These are phyloP conservation scores for Neopelma chrysocephalum DNA, from an alignment of 2,797 vertebrate species.

Conservation along the genomic window DNA sequence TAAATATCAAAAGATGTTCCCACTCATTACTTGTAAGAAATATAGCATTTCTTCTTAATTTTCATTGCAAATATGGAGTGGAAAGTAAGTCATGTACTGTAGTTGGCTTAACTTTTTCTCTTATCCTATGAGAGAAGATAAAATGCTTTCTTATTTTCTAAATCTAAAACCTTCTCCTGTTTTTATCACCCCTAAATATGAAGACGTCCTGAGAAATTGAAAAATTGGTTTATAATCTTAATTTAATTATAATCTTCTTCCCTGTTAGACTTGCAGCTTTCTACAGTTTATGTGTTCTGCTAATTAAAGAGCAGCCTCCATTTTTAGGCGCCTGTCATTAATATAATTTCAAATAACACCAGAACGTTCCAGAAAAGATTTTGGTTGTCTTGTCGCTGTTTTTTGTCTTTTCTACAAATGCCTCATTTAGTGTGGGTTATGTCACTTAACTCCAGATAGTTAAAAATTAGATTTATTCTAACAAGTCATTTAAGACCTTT, in stretches of 20 bases:
- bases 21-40: not conserved
- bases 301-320: not conserved
- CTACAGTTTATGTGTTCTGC: not conserved
- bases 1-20: slow-evolving; percentile 17
- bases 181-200: not conserved
- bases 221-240: not conserved
- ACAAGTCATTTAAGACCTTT: not conserved
- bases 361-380: not conserved
- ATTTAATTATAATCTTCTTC: not conserved
- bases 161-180: not conserved
- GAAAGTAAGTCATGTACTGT: not conserved
- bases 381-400: not conserved
- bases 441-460: not conserved
- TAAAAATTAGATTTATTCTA: not conserved
- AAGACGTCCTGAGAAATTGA: not conserved
- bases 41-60: not conserved
- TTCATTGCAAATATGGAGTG: not conserved
- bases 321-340: not conserved
- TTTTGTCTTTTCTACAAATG: not conserved
- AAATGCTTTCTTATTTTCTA: not conserved
- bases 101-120: not conserved
- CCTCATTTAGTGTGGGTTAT: not conserved
- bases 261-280: not conserved
- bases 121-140: not conserved
- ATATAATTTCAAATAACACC: not conserved